Base-by-base conservation (phyloP, 2,888 invertebrate genomes). In the Nemotelus pantherinus region DNA sequence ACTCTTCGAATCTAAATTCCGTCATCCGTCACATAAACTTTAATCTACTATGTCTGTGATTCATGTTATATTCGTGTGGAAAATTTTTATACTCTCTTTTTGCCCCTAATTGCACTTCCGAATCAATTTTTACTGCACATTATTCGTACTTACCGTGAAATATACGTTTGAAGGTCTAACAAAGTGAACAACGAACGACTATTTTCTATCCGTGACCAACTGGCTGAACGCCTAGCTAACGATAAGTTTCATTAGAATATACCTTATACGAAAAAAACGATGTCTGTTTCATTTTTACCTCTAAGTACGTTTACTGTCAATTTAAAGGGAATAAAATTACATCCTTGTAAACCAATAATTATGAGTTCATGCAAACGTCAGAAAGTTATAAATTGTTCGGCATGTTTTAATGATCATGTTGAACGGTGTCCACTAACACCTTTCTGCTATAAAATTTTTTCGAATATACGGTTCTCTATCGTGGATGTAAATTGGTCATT, bases 321-420 rank as follows among this genome's bases (percentile, higher is more conserved):
- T 74, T 74, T 74, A 47, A 74, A 74, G 7, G 43, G 74, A 74
- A 74, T 60, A 74, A 74, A 60, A 60, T 74, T 60, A 72, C 39
- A 72, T 57, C 72, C 47, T 72, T 74, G 10, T 39, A 41, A 25
- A 45, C 25, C 7, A 9, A 50, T 60, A 60, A 63, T 63, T 74
- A 74, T 60, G 74, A 60, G 60, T 74, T 74, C 74, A 74, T 72
- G 74, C 60, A 60, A 74, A 74, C 74, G 74, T 74, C 74, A 74
- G 63, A 72, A 74, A 60, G 74, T 60, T 74, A 74, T 60, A 74
- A 74, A 74, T 74, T 74, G 74, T 74, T 74, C 25, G 50, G 63
- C 48, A 43, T 74, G 63, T 25, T 74, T 48, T 74, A 63, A 74
- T 74, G 74, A 74, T 48, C 60, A 74, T 74, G 74, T 48, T 74